These are phyloP conservation scores for Zaprionus camerounensis DNA, from an alignment of 1,140 invertebrate genomes.

Conservation along the genomic window DNA sequence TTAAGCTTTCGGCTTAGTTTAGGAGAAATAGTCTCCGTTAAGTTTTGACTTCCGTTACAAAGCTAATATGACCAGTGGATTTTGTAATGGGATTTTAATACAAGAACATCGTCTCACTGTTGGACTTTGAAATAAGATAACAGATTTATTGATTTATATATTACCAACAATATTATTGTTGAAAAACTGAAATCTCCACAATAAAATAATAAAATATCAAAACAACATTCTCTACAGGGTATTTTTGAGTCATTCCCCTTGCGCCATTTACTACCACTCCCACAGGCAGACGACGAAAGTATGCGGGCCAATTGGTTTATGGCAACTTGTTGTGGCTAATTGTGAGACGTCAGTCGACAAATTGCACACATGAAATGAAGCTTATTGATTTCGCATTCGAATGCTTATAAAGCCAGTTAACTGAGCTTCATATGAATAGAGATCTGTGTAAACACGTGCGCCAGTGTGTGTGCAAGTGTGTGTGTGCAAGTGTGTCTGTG, in stretches of 20 bases:
- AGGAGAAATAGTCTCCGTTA: no score
- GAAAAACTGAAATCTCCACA: no score
- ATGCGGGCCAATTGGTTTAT: conserved; percentile 55
- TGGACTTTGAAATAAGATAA: no score
- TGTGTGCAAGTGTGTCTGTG: conserved; percentile 13
- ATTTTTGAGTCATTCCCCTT: background rate
- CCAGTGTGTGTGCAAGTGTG: conserved; percentile 5
- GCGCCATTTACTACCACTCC: conserved; percentile 11
- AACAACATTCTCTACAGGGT: conserved; percentile 8
- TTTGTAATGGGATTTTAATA: no score
- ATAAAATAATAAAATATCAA: no score
- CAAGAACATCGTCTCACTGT: no score
- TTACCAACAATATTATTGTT: no score
- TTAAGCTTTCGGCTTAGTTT: no score
- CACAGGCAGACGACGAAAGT: conserved; percentile 56
- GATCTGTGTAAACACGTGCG: background rate
- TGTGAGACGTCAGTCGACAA: conserved; percentile 61
- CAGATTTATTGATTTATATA: no score
- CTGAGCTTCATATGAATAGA: conserved; percentile 17
- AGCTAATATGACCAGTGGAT: no score
- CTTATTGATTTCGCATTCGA: conserved; percentile 64
- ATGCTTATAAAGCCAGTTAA: conserved; percentile 23
- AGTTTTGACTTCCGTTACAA: no score
- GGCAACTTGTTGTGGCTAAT: conserved; percentile 77
- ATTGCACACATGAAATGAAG: conserved; percentile 56